Evolutionary conservation across 2,797 vertebrate genomes (phyloP).

Genomic region (Sebastes elongatus): DNA sequence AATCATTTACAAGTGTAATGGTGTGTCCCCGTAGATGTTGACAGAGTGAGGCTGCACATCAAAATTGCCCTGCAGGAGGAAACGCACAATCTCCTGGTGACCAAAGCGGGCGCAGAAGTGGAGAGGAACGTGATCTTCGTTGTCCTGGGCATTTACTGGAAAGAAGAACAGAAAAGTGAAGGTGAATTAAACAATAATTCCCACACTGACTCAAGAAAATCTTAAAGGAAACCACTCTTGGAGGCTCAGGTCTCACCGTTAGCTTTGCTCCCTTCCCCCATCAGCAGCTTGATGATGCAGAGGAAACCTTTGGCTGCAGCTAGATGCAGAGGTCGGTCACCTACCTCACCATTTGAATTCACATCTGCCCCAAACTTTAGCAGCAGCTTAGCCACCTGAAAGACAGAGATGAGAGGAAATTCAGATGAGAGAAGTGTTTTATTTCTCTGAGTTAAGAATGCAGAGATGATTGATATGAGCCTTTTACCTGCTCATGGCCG

Average conservation of each 20-base stretch:
- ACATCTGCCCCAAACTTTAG: slow-evolving; percentile 93
- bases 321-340: slow-evolving; percentile 92
- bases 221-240: not conserved
- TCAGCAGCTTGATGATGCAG: slow-evolving; percentile 86
- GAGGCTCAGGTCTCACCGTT: slow-evolving; percentile 81
- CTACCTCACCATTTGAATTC: slow-evolving; percentile 92
- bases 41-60: slow-evolving; percentile 90
- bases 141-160: slow-evolving; percentile 93
- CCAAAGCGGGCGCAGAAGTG: slow-evolving; percentile 96
- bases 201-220: not conserved
- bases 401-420: not conserved
- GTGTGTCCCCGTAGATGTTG: slow-evolving; percentile 96
- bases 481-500: slow-evolving; percentile 87
- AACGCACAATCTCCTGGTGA: slow-evolving; percentile 87
- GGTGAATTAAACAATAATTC: not conserved
- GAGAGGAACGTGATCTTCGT: slow-evolving; percentile 92
- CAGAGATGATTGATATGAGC: not conserved
- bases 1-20: slow-evolving; percentile 87
- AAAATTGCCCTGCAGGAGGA: slow-evolving; percentile 87
- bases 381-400: slow-evolving; percentile 88
- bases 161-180: not conserved
- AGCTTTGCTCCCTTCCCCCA: slow-evolving; percentile 89
- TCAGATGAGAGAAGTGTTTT: not conserved
- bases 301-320: slow-evolving; percentile 95
- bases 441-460: not conserved